phyloP scores from a whole-genome alignment of 2,113 vertebrate genomes.

The Fregata magnificens region DNA sequence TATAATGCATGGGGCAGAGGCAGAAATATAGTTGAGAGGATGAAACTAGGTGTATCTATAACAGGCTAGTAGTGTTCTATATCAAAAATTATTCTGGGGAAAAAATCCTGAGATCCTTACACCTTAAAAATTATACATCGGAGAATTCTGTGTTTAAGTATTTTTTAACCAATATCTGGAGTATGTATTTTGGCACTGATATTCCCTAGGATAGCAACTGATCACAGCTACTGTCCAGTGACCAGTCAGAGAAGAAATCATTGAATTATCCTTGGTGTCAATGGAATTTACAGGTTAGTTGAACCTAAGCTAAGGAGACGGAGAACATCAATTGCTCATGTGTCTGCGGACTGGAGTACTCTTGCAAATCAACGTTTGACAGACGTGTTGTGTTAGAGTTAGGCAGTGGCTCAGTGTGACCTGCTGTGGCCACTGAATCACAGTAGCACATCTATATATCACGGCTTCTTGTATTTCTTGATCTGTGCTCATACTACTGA shows the following conservation, averaged over 20 bases:
- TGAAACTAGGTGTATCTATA: background rate
- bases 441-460: too few relatives aligned
- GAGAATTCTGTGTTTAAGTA: background rate
- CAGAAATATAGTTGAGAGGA: background rate
- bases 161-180: background rate
- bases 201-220: background rate
- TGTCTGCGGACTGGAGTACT: background rate
- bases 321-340: background rate
- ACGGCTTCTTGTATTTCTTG: background rate
- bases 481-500: background rate
- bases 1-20: background rate
- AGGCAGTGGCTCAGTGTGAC: background rate
- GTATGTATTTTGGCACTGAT: background rate
- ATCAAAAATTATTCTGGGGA: background rate
- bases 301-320: background rate
- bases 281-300: background rate
- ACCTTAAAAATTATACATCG: background rate
- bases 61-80: background rate
- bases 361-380: background rate
- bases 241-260: background rate
- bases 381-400: background rate
- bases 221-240: background rate
- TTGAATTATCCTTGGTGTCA: background rate
- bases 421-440: background rate
- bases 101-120: background rate